Evolutionary conservation across 1,140 invertebrate species (phyloP), one percentile per base, ranked within the genome.

Genomic region (Leptoteleia sp.): DNA sequence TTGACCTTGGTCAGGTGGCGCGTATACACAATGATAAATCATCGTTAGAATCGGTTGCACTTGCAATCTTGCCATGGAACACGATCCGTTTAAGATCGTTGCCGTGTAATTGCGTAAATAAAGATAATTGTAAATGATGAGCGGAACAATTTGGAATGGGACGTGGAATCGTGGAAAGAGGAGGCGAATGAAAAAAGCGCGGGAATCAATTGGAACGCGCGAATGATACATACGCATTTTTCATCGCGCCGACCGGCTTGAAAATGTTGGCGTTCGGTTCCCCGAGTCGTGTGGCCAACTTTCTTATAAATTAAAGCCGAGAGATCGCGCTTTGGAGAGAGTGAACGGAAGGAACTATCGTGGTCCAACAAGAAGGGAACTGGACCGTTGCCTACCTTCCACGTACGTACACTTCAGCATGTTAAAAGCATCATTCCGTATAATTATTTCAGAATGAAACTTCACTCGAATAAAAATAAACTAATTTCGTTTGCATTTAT

Each of bases 291-390:
- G 19, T 54, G 72, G 55, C 47, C 81, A 81, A 86, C 85, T 86
- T 86, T 86, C 85, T 82, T 84, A 48, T 62, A 81, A 73, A 84
- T 84, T 81, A 78, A 64, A 77, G 45, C 9, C 59, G 65, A 68
- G 76, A 82, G 76, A 84, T 85, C 59, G 65, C 33, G 52, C 54
- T 25, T 48, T 81, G 27, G 61, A 83, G 85, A 86, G 85, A 87
- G 84, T 86, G 83, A 87, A 86, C 54, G 75, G 40, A 40, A 43
- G n/a, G 54, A 45, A 59, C 61, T 67, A 67, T 59, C 52, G 27
- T 61, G 76, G 61, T 76, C 68, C 71, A 52, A 31, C 59, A 50
- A 45, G 19, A 62, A 37, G 62, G 48, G 47, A 76, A 76, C 72
- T 76, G 72, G 64, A 76, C 64, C 48, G 57, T 70, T 57, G 57